Conservation (phyloP, 2,113 vertebrate genomes). For the Chionodraco myersi region DNA sequence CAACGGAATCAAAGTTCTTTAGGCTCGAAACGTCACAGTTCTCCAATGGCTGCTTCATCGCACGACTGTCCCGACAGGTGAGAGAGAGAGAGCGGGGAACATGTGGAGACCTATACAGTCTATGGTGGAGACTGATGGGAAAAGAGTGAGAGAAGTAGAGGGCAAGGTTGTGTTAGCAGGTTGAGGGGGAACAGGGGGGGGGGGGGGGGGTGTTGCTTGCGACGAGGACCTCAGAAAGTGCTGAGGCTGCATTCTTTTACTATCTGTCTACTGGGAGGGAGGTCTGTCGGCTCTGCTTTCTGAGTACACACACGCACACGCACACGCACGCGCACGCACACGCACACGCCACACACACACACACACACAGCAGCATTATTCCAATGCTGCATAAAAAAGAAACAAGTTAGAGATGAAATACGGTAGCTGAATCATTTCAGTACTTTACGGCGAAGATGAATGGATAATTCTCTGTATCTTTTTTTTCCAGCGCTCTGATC, state of each 20-base stretch:
- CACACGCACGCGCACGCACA: not conserved
- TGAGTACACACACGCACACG: not conserved
- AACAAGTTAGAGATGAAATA: constrained; percentile 64
- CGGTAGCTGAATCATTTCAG: constrained; percentile 47
- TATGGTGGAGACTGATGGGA: not conserved
- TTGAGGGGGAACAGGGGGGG: not conserved
- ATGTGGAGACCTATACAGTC: not conserved
- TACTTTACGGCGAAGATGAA: constrained; percentile 49
- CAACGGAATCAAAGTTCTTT: constrained; percentile 84
- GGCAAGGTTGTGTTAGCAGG: constrained; percentile 29
- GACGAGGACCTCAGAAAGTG: constrained; percentile 65
- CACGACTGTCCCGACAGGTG: constrained; percentile 90
- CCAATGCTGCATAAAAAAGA: constrained; percentile 60
- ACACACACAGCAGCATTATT: constrained; percentile 52
- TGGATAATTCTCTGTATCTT: constrained; percentile 43
- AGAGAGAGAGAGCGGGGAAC: constrained; percentile 70
- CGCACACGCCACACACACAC: constrained; percentile 2
- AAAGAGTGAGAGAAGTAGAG: constrained; percentile 15
- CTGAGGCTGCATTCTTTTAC: constrained; percentile 74
- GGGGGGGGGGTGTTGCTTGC: constrained; percentile 27
- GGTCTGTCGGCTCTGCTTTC: constrained; percentile 46
- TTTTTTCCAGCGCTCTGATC: constrained; percentile 3
- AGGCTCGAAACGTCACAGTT: constrained; percentile 84
- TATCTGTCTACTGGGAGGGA: constrained; percentile 70
- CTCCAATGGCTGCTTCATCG: constrained; percentile 92